Evolutionary conservation across 2,797 vertebrate genomes (phyloP), one percentile per base, ranked within the genome.

Genomic region (Hydrolagus colliei): DNA sequence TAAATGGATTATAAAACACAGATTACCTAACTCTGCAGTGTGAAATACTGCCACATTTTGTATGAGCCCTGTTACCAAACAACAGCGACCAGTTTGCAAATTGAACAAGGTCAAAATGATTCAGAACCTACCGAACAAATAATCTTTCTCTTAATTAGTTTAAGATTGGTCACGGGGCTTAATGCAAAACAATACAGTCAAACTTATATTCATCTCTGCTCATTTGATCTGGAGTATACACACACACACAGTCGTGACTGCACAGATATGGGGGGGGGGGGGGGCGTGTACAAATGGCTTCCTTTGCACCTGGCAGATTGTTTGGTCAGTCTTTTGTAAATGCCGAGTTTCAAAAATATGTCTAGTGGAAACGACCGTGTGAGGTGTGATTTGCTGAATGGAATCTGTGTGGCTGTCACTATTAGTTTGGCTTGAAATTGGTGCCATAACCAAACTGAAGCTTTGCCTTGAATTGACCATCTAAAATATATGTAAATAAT

Each of bases 331-430:
- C 93, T 91, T 94, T 95, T 96, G 93, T 92, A 96, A 96, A 96
- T 90, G 93, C 91, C 90, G 92, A 90, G 95, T 95, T 96, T 94
- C 93, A 41, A 71, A 32, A 93, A 92, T 87, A 87, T 87, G 90
- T 89, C 88, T 87, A 27, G 86, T 88, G 88, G 67, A 88, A 90
- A 92, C 91, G 88, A 90, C 91, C 91, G 91, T 88, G 87, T 88
- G 89, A 89, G 67, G 86, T 86, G 88, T 90, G 86, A 87, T 86
- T 76, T 86, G 67, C 87, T 91, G 92, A 91, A 93, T 94, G 92
- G 91, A 92, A 93, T 91, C 88, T 95, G 91, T 94, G 91, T 96
- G 96, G 95, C 95, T 97, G 97, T 97, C 96, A 97, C 93, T 91
- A 95, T 85, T 87, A 91, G 93, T 98, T 97, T 97, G 93, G 89